Base-by-base conservation (phyloP, 2,797 vertebrate species). In the Mallotus villosus region DNA sequence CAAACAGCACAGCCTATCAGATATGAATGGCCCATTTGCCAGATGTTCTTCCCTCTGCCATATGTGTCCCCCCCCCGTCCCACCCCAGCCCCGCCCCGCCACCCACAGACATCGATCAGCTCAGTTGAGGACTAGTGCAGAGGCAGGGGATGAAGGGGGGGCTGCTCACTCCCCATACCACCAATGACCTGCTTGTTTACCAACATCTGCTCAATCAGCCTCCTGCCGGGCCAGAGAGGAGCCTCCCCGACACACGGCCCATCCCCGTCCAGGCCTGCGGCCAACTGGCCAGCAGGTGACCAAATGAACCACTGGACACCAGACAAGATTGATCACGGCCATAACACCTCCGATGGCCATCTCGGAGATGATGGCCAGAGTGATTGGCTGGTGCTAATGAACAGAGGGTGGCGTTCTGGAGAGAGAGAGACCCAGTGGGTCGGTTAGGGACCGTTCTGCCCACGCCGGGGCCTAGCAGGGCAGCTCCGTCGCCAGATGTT, bases 161-260 rank as follows among this genome's bases (percentile, higher is more conserved):
- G 21, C 16, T 65, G 68, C 53, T 29, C 37, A 37, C 69, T 76
- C 82, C 84, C 84, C 19, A 83, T 86, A 75, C 80, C 78, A 84
- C 83, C 46, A 22, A 74, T 86, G 87, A 91, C 86, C 85, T 79
- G 81, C 70, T 78, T 86, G 87, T 89, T 91, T 90, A 88, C 87
- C 85, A 85, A 82, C 91, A 93, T 86, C 89, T 89, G 90, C 80
- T 89, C 89, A 87, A 91, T 92, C 93, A 92, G 88, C 90, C 90
- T 82, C 85, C 77, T 63, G 79, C 79, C 78, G 70, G 70, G 79
- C 84, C 79, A 73, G 78, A 78, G 85, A 76, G 79, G 80, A 81
- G 74, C 69, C 60, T 53, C 73, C 74, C 80, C 71, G 41, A 82
- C 82, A 82, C 68, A 75, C 68, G 24, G 73, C 69, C 78, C 62